phyloP scores from a whole-genome alignment of 2,888 invertebrate species.

The Entomobrya multifasciata region DNA sequence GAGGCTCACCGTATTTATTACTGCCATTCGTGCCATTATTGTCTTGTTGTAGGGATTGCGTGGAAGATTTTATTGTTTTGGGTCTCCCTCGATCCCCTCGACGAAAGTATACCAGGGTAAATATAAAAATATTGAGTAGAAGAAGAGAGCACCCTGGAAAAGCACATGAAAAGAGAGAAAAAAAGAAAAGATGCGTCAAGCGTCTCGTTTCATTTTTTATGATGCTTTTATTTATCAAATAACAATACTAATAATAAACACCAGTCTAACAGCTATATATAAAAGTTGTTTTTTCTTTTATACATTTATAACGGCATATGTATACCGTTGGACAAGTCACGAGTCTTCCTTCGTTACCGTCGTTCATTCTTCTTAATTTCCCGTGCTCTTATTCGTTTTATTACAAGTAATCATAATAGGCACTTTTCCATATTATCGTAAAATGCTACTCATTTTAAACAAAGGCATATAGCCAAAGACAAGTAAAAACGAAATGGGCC shows the following conservation, averaged over 20 bases:
- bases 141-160: constrained; percentile 87
- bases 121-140: constrained; percentile 90
- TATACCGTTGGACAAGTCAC: background rate
- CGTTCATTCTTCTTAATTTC: constrained; percentile 16
- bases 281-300: constrained; percentile 12
- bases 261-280: background rate
- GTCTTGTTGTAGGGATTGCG: constrained; percentile 68
- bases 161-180: constrained; percentile 2
- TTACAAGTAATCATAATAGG: constrained; percentile 57
- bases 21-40: constrained; percentile 64
- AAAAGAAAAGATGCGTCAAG: constrained; percentile 51
- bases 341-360: background rate
- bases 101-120: constrained; percentile 92
- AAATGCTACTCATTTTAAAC: constrained; percentile 57
- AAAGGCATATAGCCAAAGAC: constrained; percentile 40
- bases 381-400: constrained; percentile 56
- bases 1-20: constrained; percentile 78
- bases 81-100: constrained; percentile 88
- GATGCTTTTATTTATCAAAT: constrained; percentile 46
- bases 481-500: constrained; percentile 38
- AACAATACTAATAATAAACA: constrained; percentile 36
- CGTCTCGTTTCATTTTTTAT: constrained; percentile 41
- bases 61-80: constrained; percentile 84
- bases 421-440: constrained; percentile 69
- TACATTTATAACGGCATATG: background rate